Evolutionary conservation across 2,797 vertebrate genomes (phyloP).

Genomic region (Myotis myotis): DNA sequence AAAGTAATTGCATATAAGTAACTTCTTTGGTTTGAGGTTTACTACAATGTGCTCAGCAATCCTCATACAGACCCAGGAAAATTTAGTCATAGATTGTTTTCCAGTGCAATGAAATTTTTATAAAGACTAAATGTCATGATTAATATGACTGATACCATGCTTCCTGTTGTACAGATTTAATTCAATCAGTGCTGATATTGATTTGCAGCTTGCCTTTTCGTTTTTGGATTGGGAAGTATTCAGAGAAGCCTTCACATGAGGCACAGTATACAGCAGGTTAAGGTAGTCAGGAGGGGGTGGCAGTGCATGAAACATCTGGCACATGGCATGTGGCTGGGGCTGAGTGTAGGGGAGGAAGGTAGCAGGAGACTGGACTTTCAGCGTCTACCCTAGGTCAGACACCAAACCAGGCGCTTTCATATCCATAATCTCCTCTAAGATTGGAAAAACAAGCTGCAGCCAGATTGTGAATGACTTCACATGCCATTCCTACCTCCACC

Average conservation of each 20-base stretch:
- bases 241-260: neutral
- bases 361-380: neutral
- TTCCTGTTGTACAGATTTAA: constrained; percentile 3
- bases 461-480: neutral
- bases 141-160: neutral
- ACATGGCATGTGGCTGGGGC: neutral
- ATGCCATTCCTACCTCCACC: neutral
- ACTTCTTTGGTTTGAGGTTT: neutral
- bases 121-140: neutral
- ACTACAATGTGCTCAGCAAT: neutral
- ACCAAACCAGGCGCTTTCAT: neutral
- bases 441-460: neutral
- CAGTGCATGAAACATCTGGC: neutral
- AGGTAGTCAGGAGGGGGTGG: neutral
- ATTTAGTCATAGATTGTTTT: neutral
- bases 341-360: neutral
- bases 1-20: neutral
- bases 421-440: neutral
- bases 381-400: neutral
- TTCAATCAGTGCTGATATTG: neutral
- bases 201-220: neutral
- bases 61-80: neutral
- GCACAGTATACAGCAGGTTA: neutral
- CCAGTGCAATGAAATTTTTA: neutral
- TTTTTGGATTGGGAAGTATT: neutral